phyloP scores from a whole-genome alignment of 2,113 vertebrate genomes.

The Etheostoma spectabile region DNA sequence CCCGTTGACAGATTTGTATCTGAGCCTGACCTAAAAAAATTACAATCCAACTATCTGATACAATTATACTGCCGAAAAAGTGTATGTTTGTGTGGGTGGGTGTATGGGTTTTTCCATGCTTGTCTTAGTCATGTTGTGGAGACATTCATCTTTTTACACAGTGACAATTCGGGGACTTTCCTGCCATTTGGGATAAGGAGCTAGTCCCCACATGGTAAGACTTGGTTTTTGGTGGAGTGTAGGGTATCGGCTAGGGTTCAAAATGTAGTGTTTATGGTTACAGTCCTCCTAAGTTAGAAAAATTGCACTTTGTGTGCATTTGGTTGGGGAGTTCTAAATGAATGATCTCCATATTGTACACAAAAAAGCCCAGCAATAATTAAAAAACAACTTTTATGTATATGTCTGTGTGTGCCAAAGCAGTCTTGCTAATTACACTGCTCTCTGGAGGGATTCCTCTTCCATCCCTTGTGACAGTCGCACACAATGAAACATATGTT shows the following conservation, averaged over 20 bases:
- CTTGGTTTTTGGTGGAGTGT: neutral
- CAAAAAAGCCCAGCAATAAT: conserved; percentile 14
- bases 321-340: neutral
- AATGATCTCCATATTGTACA: conserved; percentile 6
- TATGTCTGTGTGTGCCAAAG: conserved; percentile 7
- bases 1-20: conserved; percentile 55
- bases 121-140: conserved; percentile 18
- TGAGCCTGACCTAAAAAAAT: conserved; percentile 52
- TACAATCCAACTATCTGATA: conserved; percentile 63
- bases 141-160: conserved; percentile 18
- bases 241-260: neutral
- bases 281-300: neutral
- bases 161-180: neutral
- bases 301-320: conserved; percentile 2
- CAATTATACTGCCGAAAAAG: conserved; percentile 22
- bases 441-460: conserved; percentile 12
- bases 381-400: conserved; percentile 17
- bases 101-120: neutral
- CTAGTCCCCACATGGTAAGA: neutral
- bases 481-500: conserved; percentile 14
- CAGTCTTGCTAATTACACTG: conserved; percentile 35
- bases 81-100: conserved; percentile 7
- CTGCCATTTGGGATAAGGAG: neutral
- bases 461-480: conserved; percentile 23
- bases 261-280: neutral